Evolutionary conservation across 2,113 vertebrate genomes (phyloP), one percentile per base, ranked within the genome.

Genomic region (Oxyruncus cristatus): DNA sequence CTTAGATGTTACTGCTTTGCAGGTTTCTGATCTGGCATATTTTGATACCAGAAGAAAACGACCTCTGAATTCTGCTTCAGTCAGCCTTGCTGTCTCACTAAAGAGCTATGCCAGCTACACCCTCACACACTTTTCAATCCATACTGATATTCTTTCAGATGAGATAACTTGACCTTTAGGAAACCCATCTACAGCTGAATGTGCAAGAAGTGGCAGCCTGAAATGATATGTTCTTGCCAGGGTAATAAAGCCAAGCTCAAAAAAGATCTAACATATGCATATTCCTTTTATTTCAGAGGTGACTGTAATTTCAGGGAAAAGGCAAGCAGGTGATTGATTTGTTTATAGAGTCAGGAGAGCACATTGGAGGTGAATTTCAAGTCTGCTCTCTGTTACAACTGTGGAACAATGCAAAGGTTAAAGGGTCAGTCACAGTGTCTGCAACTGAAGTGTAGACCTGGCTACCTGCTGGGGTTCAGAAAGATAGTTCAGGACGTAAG

Each of bases 111-210:
- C 14, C 55, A 95, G 70, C 70, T 87, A 72, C 23, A 16, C 21
- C 63, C 4, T 76, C 37, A 28, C 19, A 47, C 1, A 1, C 21
- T 85, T 70, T 89, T 87, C 84, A 94, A 53, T 89, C 66, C 58
- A 66, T 76, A 65, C 62, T 76, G 58, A 65, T 91, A 85, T 78
- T 89, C 44, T 85, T 41, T 72, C 41, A 68, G 70, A 72, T 68
- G 37, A 95, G 77, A 85, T 66, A 85, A 67, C 62, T 14, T 95
- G 89, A 94, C 93, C 95, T 96, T 93, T 96, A 65, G 70, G 58
- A 95, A 94, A 73, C 41, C 30, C 71, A 76, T 72, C 87, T 79
- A 56, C 71, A 88, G 77, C 66, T 89, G 89, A 95, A 82, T 75
- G 41, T 89, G 49, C 80, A 95, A 89, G 77, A 88, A 82, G 61